Base-by-base conservation (phyloP, 2,888 invertebrate species). In the Mesochorus sp. region DNA sequence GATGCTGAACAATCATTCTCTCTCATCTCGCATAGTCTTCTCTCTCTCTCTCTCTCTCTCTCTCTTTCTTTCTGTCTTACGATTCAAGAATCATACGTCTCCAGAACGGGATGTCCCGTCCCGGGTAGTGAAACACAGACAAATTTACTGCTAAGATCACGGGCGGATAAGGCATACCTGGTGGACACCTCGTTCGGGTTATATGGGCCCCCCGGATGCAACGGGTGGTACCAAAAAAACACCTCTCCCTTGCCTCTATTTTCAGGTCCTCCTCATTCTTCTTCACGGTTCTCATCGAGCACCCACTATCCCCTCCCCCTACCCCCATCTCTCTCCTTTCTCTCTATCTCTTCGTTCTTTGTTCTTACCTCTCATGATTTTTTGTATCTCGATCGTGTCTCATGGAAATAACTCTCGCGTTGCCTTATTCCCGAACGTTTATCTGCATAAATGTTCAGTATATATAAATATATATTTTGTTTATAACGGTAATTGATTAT, bases 171-270 rank as follows among this genome's bases (percentile, higher is more conserved):
- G 86, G 84, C 88, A 88, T 89, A 89, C 89, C 89, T 90, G 89
- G 88, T 82, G 88, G 89, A 90, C 90, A 90, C 89, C 89, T 89
- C 87, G 84, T 87, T 87, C 86, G 87, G 88, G 88, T 87, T 89
- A 87, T 88, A 86, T 76, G 78, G 87, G 86, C 85, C 87, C 86
- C 86, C 80, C 84, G 82, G 83, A 85, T 88, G 85, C 79, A 81
- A 79, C 82, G 81, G 80, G 82, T 79, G 81, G 81, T 73, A 80
- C 77, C 71, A 77, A 80, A 82, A 72, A 76, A 79, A 70, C 70
- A 53, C 67, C 21, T 49, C 21, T 37, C 37, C 12, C 31, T 68
- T 74, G 80, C 70, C 12, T 74, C 49, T 72, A 57, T 73, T 70
- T 55, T 75, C 61, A 14, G 71, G n/a, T 68, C 55, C 55, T 3